These are phyloP conservation scores for Ruditapes philippinarum DNA, from an alignment of 1,140 invertebrate genomes.

Conservation along the genomic window DNA sequence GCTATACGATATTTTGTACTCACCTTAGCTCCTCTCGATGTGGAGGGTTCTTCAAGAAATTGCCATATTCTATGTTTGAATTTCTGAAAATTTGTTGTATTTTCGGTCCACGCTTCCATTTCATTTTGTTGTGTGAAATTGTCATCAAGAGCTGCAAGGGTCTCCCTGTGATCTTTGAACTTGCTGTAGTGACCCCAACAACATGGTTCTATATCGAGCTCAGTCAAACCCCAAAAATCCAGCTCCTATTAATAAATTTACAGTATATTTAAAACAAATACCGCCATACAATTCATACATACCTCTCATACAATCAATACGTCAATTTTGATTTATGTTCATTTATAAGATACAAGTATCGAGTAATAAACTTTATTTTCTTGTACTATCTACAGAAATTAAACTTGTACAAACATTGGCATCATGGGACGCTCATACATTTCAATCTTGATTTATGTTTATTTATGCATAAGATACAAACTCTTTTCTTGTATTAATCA, in stretches of 20 bases:
- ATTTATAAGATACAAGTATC: no score
- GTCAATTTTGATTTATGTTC: no score
- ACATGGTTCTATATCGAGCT: conserved; percentile 85
- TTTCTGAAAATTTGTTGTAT: conserved; percentile 71
- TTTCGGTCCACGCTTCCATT: conserved; percentile 74
- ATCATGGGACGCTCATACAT: no score
- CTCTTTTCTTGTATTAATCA: no score
- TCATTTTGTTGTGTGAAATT: conserved; percentile 81
- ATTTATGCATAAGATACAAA: no score
- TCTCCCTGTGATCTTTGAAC: conserved; percentile 84
- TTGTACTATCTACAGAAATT: no score
- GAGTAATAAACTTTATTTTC: no score
- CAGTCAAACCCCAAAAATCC: conserved; percentile 85
- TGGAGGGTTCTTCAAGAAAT: conserved; percentile 83
- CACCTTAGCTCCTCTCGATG: conserved; percentile 83
- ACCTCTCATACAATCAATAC: no score
- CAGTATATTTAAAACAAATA: no score
- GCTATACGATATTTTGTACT: neutral
- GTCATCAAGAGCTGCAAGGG: conserved; percentile 84
- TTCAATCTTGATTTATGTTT: no score
- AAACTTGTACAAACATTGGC: no score
- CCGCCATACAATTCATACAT: no score
- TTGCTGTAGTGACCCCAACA: conserved; percentile 86
- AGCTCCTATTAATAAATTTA: conserved; percentile 77
- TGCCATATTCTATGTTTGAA: conserved; percentile 83